Conservation (phyloP, 2,797 vertebrate species). For the Melopsittacus undulatus region DNA sequence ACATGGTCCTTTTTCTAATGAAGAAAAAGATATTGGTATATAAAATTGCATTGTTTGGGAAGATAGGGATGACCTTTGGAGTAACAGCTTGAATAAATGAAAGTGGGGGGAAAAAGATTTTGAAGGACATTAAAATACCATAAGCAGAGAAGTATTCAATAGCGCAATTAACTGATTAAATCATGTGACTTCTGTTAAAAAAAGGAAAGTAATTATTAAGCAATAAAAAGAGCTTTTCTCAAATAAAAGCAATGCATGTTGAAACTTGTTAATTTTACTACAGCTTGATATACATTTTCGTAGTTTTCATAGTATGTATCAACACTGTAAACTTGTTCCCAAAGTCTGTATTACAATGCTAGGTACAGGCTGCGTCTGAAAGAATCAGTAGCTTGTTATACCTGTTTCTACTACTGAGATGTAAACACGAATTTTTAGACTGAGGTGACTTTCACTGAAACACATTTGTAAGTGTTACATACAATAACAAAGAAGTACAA, state of each 20-base stretch:
- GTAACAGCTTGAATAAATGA: background rate
- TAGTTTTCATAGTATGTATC: background rate
- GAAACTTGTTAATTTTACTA: background rate
- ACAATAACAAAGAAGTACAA: too few relatives aligned
- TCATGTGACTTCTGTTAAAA: background rate
- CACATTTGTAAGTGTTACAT: background rate
- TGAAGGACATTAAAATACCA: background rate
- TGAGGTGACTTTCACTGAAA: background rate
- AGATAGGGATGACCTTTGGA: background rate
- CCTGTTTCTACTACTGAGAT: background rate
- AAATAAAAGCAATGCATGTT: background rate
- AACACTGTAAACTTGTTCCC: background rate
- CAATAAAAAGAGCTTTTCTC: background rate
- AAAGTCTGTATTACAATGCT: background rate
- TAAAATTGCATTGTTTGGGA: background rate
- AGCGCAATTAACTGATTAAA: background rate
- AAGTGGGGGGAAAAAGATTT: background rate
- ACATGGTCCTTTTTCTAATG: background rate
- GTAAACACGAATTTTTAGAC: background rate
- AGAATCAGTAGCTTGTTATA: background rate
- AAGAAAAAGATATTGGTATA: background rate
- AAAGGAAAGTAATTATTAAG: background rate
- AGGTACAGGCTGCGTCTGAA: background rate
- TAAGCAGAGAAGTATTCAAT: background rate
- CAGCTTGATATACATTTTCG: too few relatives aligned